These are phyloP conservation scores for Andrena flavipes DNA, from an alignment of 2,888 invertebrate species.

Conservation along the genomic window DNA sequence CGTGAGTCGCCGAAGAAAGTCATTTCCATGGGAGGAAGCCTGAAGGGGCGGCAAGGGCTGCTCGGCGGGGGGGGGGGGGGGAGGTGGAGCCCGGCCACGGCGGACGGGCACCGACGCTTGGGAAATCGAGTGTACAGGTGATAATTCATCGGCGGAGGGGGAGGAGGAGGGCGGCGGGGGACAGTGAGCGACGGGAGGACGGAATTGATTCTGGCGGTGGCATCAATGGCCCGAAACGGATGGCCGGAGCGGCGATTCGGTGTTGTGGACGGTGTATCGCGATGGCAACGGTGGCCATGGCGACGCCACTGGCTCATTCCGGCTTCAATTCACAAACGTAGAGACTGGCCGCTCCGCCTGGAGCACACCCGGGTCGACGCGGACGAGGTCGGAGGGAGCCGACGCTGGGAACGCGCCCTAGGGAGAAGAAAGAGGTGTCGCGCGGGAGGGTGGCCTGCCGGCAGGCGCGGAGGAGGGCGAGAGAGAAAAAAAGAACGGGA, in stretches of 20 bases:
- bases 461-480: slow-evolving; percentile 27
- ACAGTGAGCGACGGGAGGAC: slow-evolving; percentile 25
- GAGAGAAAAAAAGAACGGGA: slow-evolving; percentile 56
- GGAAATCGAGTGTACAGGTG: slow-evolving; percentile 24
- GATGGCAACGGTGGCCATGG: slow-evolving; percentile 82
- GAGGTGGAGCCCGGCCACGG: slow-evolving; percentile 48
- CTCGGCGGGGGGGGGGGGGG: slow-evolving; percentile 35
- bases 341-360: slow-evolving; percentile 56
- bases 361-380: slow-evolving; percentile 75
- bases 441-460: not conserved
- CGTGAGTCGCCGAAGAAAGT: slow-evolving; percentile 14
- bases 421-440: slow-evolving; percentile 3
- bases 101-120: slow-evolving; percentile 63
- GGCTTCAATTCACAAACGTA: slow-evolving; percentile 77
- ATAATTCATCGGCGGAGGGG: slow-evolving; percentile 46
- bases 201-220: slow-evolving; percentile 77
- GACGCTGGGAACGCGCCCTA: slow-evolving; percentile 43
- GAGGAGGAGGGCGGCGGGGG: slow-evolving; percentile 9
- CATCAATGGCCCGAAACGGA: slow-evolving; percentile 82
- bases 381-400: slow-evolving; percentile 77
- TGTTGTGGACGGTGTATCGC: slow-evolving; percentile 83
- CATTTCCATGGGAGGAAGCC: slow-evolving; percentile 39
- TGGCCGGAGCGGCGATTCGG: slow-evolving; percentile 82
- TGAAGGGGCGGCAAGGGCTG: slow-evolving; percentile 6
- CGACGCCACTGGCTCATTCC: slow-evolving; percentile 77